Conservation (phyloP, 2,113 vertebrate species). For the Podilymbus podiceps region DNA sequence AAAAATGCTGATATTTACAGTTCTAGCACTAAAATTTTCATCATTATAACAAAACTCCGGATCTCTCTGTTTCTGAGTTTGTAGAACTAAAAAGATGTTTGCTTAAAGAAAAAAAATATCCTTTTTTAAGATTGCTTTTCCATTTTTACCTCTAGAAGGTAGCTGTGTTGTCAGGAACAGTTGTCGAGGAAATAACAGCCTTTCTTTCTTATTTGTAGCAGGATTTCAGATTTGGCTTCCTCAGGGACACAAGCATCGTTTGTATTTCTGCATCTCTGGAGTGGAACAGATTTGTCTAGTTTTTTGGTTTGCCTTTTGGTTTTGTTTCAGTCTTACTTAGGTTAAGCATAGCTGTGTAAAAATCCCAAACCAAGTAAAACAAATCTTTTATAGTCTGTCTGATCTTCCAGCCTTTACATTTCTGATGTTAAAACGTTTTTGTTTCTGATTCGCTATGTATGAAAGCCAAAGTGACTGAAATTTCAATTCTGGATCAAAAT, state of each 20-base stretch:
- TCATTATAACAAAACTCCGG: neutral
- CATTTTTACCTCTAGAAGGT: neutral
- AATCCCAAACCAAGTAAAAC: conserved; percentile 16
- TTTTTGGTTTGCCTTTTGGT: neutral
- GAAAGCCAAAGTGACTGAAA: neutral
- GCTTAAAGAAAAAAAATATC: neutral
- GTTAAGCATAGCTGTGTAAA: neutral
- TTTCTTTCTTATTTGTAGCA: neutral
- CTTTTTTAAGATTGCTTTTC: neutral
- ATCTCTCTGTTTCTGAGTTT: neutral
- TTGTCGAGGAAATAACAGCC: neutral
- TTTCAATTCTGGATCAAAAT: neutral
- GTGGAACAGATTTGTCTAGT: neutral
- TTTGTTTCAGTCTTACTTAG: neutral
- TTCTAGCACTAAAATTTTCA: neutral
- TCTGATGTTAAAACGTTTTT: conserved; percentile 11
- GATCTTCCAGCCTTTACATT: neutral
- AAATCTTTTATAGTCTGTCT: neutral
- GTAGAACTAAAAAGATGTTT: neutral
- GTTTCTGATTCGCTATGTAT: neutral
- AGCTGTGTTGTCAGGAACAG: neutral
- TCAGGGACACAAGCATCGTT: neutral
- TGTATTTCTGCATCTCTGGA: neutral
- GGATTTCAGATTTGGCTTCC: neutral
- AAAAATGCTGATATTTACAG: neutral